Percentiles rank a stretch among this genome's conserved stretches.
Evolutionary conservation across 2,888 invertebrate species (phyloP).

Genomic region (Agrochola litura): DNA sequence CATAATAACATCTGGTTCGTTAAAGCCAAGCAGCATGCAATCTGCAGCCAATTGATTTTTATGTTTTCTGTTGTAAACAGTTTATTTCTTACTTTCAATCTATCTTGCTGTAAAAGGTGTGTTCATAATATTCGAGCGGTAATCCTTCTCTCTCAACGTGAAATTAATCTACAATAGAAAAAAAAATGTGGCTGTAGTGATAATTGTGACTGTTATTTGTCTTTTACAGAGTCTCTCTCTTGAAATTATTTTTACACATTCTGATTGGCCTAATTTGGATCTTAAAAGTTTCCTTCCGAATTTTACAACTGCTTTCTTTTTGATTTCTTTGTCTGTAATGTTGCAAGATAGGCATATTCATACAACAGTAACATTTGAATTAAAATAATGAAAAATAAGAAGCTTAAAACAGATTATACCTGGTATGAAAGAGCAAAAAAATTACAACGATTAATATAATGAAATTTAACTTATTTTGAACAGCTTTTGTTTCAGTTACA

Average conservation of each 20-base stretch:
- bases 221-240: not conserved
- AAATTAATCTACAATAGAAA: constrained; percentile 3
- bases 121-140: not conserved
- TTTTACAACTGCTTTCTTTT: not conserved
- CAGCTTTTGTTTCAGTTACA: too few relatives aligned
- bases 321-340: not conserved
- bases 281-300: not conserved
- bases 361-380: not conserved
- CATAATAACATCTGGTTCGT: constrained; percentile 6
- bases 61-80: not conserved
- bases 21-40: not conserved
- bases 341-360: not conserved
- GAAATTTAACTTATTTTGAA: too few relatives aligned
- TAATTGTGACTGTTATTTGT: too few relatives aligned
- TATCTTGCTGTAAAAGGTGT: not conserved
- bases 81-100: not conserved
- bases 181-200: not conserved
- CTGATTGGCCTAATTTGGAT: too few relatives aligned
- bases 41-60: not conserved
- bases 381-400: not conserved
- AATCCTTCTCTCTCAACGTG: not conserved
- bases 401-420: not conserved
- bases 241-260: not conserved
- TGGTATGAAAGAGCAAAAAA: too few relatives aligned
- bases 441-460: too few relatives aligned